Evolutionary conservation across 1,140 invertebrate species (phyloP), one percentile per base, ranked within the genome.

Genomic region (Campodea augens): DNA sequence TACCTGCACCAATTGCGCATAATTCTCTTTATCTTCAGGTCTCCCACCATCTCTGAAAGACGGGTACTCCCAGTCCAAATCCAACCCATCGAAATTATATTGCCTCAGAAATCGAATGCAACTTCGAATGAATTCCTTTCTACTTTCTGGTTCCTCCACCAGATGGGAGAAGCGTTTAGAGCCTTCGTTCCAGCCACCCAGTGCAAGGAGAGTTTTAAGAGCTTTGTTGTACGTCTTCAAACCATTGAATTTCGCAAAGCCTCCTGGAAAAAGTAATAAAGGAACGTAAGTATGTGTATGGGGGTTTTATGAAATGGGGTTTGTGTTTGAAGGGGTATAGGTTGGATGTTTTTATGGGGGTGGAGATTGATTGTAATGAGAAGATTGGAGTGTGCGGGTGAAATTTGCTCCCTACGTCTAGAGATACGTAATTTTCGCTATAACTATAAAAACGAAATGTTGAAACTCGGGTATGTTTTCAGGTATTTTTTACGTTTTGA

Each of bases 21-120:
- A 97, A 61, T 91, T 87, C 51, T 85, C 75, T 46, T 75, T 78
- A 60, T 98, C 91, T 38, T 81, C 76, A 0, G 86, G 74, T 54
- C 90, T 88, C 46, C 85, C 83, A 10, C 91, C 91, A 58, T 95
- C 90, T 32, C 90, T 67, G 59, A 81, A 78, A 0, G 81, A 80
- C 0, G 91, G 91, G 66, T 96, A 96, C 58, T 95, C 90, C 89
- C 90, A 97, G 59, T 95, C 90, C 50, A 97, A 67, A 64, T 97
- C 91, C 19, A 97, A 70, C 5, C 92, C 92, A 64, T 97, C 90
- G 60, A 97, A 97, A 53, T 86, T 80, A 59, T 92, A 85, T 55
- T 88, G 78, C 49, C 90, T 69, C 38, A 95, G 67, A 58, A 92
- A 95, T 60, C 81, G 81, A 10, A 96, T 72, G 23, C 78, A 72